Conservation (phyloP, 2,888 invertebrate genomes). For the Melanargia galathea region DNA sequence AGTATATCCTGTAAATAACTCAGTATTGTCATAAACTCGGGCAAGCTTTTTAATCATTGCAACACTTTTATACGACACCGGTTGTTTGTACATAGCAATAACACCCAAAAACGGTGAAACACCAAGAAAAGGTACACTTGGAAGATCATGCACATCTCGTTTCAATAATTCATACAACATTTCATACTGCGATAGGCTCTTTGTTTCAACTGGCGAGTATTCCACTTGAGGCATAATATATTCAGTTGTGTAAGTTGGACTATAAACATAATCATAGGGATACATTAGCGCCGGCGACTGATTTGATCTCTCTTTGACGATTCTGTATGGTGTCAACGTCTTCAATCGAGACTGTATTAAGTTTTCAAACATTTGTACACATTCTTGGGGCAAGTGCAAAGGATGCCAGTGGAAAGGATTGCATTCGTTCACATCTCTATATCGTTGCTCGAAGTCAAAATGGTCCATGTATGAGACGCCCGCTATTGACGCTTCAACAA, state of each 20-base stretch:
- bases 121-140: conserved; percentile 54
- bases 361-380: conserved; percentile 58
- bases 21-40: conserved; percentile 49
- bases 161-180: conserved; percentile 56
- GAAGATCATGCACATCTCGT: conserved; percentile 54
- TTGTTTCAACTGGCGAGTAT: conserved; percentile 5
- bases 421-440: conserved; percentile 62
- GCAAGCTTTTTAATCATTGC: conserved; percentile 57
- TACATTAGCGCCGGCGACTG: conserved; percentile 28
- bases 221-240: conserved; percentile 8
- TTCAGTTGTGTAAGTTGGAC: conserved; percentile 13
- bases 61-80: conserved; percentile 61
- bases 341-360: conserved; percentile 54
- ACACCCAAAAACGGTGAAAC: conserved; percentile 58
- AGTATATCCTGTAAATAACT: not conserved
- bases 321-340: conserved; percentile 44
- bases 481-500: conserved; percentile 55
- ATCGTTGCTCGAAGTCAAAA: conserved; percentile 64
- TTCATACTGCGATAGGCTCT: conserved; percentile 49
- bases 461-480: conserved; percentile 70
- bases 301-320: conserved; percentile 44
- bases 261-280: conserved; percentile 19
- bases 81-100: conserved; percentile 64
- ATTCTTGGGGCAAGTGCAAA: conserved; percentile 65
- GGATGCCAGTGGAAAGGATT: conserved; percentile 72